Base-by-base conservation (phyloP, 2,113 vertebrate species). In the Excalfactoria chinensis region DNA sequence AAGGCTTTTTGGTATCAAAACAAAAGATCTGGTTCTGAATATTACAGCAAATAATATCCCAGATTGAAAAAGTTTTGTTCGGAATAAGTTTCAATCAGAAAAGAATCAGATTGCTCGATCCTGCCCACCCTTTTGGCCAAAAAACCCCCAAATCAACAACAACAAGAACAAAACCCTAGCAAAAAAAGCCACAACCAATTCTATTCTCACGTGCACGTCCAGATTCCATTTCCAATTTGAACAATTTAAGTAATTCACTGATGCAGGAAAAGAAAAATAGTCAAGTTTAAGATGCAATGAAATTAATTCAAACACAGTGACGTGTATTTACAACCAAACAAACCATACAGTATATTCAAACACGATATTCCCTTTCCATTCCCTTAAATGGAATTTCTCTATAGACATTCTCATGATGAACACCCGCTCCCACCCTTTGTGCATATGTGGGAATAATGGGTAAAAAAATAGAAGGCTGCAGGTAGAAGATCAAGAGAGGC, bases 361-460 rank as follows among this genome's bases (percentile, higher is more conserved):
- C 48, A 71, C 22, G 28, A 11, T 40, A 62, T 88, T 64, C 72
- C 60, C 48, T 81, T 78, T 70, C 26, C n/a, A 5, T 32, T 68
- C 20, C 8, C 20, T 37, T 41, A 26, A 60, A 67, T 2, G 25
- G n/a, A 56, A n/a, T 1, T 72, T 84, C 78, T 9, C 73, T 66
- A 19, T 0, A 1, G 69, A 80, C 0, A 0, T 49, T 74, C 69
- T 56, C 18, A 20, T 35, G 37, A 60, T 84, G 63, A 92, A 70
- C 14, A 30, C 5, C 55, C 22, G 3, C 40, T 89, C 59, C 49
- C 63, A 77, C 11, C 63, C 55, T 91, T 74, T 15, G 26, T 8
- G 28, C 37, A 63, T 40, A 64, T 48, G 40, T 25, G 46, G 70
- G 64, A 79, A 12, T 43, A 73, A 40, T 8, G 46, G 56, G 26